A percentile compares a stretch with the other conserved stretches of the same genome.
Conservation (phyloP, 2,888 invertebrate species). For the Nasonovia ribisnigri region DNA sequence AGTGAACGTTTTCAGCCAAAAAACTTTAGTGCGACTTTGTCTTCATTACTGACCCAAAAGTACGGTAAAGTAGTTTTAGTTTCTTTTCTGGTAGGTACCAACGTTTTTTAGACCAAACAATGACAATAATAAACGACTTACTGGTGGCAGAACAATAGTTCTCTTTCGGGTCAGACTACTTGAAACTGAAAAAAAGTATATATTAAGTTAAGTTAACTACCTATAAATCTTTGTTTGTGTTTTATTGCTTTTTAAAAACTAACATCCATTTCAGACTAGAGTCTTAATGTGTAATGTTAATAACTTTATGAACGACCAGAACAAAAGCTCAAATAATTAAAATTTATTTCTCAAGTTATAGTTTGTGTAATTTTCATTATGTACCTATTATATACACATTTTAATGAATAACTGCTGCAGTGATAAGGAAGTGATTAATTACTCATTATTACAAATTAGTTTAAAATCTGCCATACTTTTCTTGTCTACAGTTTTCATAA, state of each 20-base stretch:
- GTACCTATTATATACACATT: background rate
- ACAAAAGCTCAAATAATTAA: slow-evolving; percentile 16
- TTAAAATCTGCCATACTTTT: background rate
- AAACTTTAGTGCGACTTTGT: slow-evolving; percentile 57
- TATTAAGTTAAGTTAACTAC: slow-evolving; percentile 55
- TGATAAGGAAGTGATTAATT: background rate
- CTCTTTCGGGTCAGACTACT: slow-evolving; percentile 24
- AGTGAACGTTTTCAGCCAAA: slow-evolving; percentile 34
- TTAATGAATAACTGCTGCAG: background rate
- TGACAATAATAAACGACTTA: slow-evolving; percentile 62
- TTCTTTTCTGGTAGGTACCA: slow-evolving; percentile 22
- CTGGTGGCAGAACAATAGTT: slow-evolving; percentile 53
- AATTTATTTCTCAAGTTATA: slow-evolving; percentile 3
- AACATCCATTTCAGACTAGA: slow-evolving; percentile 16
- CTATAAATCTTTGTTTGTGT: slow-evolving; percentile 57
- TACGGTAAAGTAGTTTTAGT: slow-evolving; percentile 56
- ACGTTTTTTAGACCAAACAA: slow-evolving; percentile 34
- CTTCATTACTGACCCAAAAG: slow-evolving; percentile 58
- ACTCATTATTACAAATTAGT: background rate
- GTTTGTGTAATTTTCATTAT: background rate
- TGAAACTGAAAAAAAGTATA: slow-evolving; percentile 38
- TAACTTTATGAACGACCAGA: background rate
- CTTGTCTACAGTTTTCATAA: background rate
- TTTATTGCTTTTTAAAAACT: slow-evolving; percentile 55
- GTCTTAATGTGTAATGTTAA: slow-evolving; percentile 11